These are phyloP conservation scores for Lepus townsendii DNA, from an alignment of 2,797 vertebrate species.

Conservation along the genomic window DNA sequence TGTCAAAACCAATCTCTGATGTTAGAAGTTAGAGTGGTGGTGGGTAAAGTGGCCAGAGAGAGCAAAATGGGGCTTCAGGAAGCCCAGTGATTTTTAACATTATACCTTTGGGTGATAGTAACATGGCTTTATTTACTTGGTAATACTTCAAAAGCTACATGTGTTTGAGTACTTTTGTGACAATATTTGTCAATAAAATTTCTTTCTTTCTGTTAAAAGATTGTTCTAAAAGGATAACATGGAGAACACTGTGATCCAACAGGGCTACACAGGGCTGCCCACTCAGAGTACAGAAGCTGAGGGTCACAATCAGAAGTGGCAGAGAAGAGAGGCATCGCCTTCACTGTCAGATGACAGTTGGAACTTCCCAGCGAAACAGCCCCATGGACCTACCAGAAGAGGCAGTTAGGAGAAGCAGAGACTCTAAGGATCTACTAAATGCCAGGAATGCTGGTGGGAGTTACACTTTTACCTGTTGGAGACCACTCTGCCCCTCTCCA, in stretches of 20 bases:
- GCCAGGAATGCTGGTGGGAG: not conserved
- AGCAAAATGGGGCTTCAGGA: not conserved
- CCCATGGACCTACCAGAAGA: not conserved
- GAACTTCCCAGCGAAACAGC: not conserved
- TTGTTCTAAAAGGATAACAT: not conserved
- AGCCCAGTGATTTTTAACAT: not conserved
- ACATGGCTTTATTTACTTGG: not conserved
- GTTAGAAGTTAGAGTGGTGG: not conserved
- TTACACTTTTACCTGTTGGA: not conserved
- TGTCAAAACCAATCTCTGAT: not conserved
- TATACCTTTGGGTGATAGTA: not conserved
- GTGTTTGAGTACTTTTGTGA: not conserved
- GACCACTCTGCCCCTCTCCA: not conserved
- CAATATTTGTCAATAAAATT: slow-evolving; percentile 15
- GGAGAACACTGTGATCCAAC: not conserved
- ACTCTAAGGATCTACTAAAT: not conserved
- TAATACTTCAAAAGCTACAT: not conserved
- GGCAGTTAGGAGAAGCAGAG: not conserved
- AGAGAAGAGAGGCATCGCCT: not conserved
- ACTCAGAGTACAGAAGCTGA: not conserved
- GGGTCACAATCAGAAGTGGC: not conserved
- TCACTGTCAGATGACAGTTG: not conserved
- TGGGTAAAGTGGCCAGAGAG: not conserved
- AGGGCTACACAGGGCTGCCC: not conserved
- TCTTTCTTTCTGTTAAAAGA: not conserved